Conservation (phyloP, 2,797 vertebrate genomes). For the Potorous gilbertii region DNA sequence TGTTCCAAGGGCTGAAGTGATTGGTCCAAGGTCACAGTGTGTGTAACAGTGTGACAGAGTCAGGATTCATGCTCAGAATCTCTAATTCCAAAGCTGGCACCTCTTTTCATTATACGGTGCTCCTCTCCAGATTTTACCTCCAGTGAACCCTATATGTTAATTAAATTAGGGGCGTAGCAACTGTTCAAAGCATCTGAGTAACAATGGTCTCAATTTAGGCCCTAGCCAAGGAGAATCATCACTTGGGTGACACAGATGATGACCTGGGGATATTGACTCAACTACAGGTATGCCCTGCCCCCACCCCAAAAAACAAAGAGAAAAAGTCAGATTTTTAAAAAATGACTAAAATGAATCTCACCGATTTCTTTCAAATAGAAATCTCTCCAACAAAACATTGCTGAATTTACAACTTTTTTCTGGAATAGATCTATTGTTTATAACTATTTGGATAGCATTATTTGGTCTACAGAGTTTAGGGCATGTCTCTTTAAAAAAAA, state of each 20-base stretch:
- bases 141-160: background rate
- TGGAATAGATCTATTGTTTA: background rate
- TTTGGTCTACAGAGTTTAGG: background rate
- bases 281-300: background rate
- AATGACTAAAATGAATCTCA: background rate
- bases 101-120: background rate
- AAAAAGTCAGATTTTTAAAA: background rate
- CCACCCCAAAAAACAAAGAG: background rate
- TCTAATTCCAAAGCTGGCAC: background rate
- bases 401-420: background rate
- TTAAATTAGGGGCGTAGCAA: background rate
- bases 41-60: background rate
- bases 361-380: background rate
- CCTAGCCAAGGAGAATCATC: background rate
- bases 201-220: background rate
- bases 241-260: background rate
- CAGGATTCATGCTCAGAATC: background rate
- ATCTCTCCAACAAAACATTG: background rate
- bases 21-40: background rate
- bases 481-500: background rate
- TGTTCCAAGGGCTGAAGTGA: background rate
- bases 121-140: background rate
- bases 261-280: background rate
- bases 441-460: slow-evolving; percentile 29
- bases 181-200: background rate